A percentile compares a stretch with the other conserved stretches of the same genome.
These are phyloP conservation scores for Sebastiscus albofasciatus DNA, from an alignment of 2,797 vertebrate genomes.

Conservation along the genomic window DNA sequence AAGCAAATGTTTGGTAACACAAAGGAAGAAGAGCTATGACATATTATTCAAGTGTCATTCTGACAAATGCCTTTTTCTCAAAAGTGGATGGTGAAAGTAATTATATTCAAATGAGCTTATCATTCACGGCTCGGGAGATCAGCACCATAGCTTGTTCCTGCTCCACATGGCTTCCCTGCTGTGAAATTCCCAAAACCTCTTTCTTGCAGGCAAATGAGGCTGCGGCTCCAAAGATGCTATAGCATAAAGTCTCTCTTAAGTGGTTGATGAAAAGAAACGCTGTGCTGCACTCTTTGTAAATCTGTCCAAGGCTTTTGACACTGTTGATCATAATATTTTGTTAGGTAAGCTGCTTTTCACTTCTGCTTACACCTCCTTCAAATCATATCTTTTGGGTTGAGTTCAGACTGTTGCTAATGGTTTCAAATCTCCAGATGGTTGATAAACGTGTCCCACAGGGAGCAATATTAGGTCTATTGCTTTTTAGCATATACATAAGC, in stretches of 20 bases:
- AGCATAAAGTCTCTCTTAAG: neutral
- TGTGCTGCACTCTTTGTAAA: neutral
- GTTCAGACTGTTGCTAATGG: neutral
- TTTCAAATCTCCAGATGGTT: neutral
- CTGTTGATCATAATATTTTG: neutral
- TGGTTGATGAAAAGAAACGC: neutral
- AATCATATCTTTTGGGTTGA: neutral
- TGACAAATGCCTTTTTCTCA: conserved; percentile 66
- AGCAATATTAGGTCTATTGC: neutral
- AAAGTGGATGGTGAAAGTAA: conserved; percentile 58
- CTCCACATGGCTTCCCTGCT: conserved; percentile 66
- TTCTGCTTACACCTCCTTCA: neutral
- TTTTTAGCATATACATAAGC: neutral
- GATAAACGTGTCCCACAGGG: neutral
- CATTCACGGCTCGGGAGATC: conserved; percentile 57
- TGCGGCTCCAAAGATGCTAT: conserved; percentile 25
- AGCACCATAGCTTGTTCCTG: conserved; percentile 51
- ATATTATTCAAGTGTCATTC: conserved; percentile 65
- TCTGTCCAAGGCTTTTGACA: neutral
- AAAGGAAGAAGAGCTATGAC: conserved; percentile 38
- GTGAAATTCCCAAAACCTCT: conserved; percentile 54
- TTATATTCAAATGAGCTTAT: conserved; percentile 76
- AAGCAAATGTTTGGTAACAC: conserved; percentile 53
- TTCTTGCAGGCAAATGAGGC: conserved; percentile 44
- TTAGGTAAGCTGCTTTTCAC: conserved; percentile 9